A percentile compares a stretch with the other conserved stretches of the same genome.
These are phyloP conservation scores for Tichodroma muraria DNA, from an alignment of 2,113 vertebrate genomes.

Conservation along the genomic window DNA sequence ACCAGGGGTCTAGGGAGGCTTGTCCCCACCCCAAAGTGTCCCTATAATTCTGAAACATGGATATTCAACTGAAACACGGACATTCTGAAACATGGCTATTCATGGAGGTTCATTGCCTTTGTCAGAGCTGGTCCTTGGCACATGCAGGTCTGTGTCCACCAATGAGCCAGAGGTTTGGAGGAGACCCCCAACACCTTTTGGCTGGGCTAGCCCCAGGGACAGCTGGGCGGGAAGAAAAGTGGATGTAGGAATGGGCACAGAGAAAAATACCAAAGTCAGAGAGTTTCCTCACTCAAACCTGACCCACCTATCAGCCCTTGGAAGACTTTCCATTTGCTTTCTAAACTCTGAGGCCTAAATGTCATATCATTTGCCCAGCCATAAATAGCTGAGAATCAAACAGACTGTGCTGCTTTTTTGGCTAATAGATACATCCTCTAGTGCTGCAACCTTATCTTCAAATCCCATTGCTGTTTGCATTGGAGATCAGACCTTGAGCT, in stretches of 20 bases:
- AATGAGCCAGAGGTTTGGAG: not conserved
- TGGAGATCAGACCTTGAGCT: conserved; percentile 3
- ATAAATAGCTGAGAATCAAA: conserved; percentile 26
- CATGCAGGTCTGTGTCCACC: not conserved
- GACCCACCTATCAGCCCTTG: not conserved
- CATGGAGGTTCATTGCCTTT: not conserved
- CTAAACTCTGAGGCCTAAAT: not conserved
- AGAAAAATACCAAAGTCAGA: not conserved
- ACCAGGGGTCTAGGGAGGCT: not conserved
- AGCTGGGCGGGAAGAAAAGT: not conserved
- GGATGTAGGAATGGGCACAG: not conserved
- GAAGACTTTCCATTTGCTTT: not conserved
- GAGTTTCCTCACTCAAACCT: not conserved
- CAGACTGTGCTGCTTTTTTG: not conserved
- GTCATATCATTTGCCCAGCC: not conserved
- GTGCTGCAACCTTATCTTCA: not conserved
- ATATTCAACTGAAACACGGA: no score
- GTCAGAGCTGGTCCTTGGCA: not conserved
- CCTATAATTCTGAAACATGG: not conserved
- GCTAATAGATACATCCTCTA: not conserved
- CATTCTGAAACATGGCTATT: not conserved
- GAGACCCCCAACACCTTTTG: not conserved
- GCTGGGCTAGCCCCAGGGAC: not conserved
- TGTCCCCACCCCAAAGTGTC: not conserved
- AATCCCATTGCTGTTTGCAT: not conserved